Evolutionary conservation across 2,113 vertebrate species (phyloP).

Genomic region (Nycticorax nycticorax): DNA sequence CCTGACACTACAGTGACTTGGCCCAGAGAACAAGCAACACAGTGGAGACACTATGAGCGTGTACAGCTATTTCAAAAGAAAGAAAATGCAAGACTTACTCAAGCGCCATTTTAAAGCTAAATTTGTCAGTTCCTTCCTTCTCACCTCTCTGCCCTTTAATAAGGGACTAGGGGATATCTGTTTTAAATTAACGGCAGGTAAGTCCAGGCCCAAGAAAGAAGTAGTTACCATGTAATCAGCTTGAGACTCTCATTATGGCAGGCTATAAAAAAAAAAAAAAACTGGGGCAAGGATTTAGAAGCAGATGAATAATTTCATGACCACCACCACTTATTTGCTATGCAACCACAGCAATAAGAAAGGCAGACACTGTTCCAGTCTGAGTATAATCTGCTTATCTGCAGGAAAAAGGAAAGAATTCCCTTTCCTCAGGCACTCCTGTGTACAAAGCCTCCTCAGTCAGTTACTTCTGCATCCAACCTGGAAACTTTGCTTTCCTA

Average conservation of each 20-base stretch:
- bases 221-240: neutral
- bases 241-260: neutral
- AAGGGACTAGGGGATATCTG: neutral
- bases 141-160: neutral
- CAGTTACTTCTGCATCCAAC: neutral
- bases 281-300: constrained; percentile 22
- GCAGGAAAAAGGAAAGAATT: constrained; percentile 1
- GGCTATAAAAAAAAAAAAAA: neutral
- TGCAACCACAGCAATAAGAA: constrained; percentile 12
- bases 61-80: neutral
- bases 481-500: neutral
- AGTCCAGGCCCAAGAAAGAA: constrained; percentile 3
- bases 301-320: constrained; percentile 19
- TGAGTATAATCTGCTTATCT: constrained; percentile 16
- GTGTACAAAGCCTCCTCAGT: neutral
- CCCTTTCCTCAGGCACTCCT: neutral
- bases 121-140: neutral
- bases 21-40: neutral
- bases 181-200: neutral
- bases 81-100: neutral
- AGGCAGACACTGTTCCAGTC: neutral
- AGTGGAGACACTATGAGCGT: neutral
- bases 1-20: neutral
- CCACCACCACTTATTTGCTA: neutral
- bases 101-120: neutral